Conservation (phyloP, 2,113 vertebrate species). For the Etia nguti region DNA sequence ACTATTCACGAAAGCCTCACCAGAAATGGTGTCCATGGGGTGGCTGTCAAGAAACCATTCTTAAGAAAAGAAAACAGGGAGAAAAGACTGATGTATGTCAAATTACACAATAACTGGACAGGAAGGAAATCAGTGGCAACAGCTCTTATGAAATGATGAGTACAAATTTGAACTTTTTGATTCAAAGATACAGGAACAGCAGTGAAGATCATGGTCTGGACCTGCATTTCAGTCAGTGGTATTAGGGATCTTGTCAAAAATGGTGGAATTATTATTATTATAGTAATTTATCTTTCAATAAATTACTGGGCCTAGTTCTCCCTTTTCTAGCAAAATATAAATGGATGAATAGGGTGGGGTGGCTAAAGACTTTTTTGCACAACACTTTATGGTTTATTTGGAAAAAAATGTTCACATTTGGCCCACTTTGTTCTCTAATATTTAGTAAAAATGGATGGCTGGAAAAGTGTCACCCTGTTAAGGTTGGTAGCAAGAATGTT, state of each 20-base stretch:
- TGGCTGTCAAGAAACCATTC: background rate
- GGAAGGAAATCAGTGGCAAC: background rate
- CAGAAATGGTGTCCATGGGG: background rate
- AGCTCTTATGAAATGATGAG: background rate
- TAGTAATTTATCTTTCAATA: background rate
- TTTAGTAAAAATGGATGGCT: background rate
- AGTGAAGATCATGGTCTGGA: background rate
- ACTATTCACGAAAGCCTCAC: background rate
- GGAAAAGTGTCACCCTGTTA: background rate
- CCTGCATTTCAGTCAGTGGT: background rate
- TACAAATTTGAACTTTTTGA: background rate
- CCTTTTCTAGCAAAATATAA: background rate
- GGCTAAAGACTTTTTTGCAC: fast-evolving
- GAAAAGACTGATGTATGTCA: background rate
- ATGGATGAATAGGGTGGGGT: fast-evolving
- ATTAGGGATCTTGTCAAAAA: background rate
- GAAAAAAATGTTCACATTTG: background rate
- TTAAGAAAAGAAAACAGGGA: background rate
- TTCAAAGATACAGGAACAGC: background rate
- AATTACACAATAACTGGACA: background rate
- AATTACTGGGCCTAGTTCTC: background rate
- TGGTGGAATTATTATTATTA: background rate
- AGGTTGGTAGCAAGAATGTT: background rate
- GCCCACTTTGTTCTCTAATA: background rate
- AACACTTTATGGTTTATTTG: background rate